Percentiles rank a stretch among this genome's conserved stretches.
Evolutionary conservation across 37 sponge, comb jelly and placozoan species (phyloP).

Genomic region (Cliona cf. orientalis): DNA sequence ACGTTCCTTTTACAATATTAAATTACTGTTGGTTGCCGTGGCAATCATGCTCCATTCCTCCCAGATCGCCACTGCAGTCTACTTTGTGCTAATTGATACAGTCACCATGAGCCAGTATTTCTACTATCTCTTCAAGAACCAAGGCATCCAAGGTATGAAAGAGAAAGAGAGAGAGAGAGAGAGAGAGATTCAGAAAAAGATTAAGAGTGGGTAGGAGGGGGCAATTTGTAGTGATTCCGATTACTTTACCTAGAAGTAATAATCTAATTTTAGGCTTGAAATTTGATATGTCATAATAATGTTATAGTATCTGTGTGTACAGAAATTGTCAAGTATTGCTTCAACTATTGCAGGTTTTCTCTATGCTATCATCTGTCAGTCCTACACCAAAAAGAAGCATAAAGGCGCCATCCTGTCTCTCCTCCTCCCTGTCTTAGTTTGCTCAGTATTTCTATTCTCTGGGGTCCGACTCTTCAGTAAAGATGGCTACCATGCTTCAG

Average conservation of each 20-base stretch:
- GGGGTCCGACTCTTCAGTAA: neutral
- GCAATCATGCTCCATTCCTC: no score
- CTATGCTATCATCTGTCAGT: neutral
- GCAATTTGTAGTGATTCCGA: no score
- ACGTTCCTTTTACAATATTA: no score
- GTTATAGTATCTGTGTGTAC: neutral
- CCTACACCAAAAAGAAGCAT: neutral
- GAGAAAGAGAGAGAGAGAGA: neutral
- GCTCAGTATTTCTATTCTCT: neutral
- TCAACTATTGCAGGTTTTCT: neutral
- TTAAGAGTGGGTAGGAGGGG: no score
- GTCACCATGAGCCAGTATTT: slow-evolving; percentile 50
- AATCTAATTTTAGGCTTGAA: neutral
- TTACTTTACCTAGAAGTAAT: no score
- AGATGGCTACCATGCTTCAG: neutral
- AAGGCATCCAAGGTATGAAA: slow-evolving; percentile 25
- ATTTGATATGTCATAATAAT: neutral
- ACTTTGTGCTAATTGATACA: slow-evolving; percentile 59
- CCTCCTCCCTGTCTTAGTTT: neutral
- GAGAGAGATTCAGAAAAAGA: no score
- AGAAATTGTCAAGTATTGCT: no score
- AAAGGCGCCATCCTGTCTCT: neutral
- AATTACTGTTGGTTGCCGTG: no score
- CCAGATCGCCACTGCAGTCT: slow-evolving; percentile 57
- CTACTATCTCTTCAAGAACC: slow-evolving; percentile 36